Evolutionary conservation across 2,888 invertebrate genomes (phyloP).

Genomic region (Neoaliturus tenellus): DNA sequence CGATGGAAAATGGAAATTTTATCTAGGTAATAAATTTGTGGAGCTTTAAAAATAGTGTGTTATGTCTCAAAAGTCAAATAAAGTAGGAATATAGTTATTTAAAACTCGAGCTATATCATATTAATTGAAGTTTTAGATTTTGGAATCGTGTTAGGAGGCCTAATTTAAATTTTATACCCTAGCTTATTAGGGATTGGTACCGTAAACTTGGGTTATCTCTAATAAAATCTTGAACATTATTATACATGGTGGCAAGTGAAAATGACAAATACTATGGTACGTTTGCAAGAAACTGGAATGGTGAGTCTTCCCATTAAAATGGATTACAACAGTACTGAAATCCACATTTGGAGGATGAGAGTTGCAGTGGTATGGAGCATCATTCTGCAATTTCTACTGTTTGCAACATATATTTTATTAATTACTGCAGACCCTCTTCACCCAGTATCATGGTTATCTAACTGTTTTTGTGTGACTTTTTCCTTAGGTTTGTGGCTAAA

Average conservation of each 20-base stretch:
- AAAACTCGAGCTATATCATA: too few species aligned
- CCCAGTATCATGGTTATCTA: constrained; percentile 80
- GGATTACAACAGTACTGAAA: constrained; percentile 70
- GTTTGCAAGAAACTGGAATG: neutral
- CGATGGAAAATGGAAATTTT: too few species aligned
- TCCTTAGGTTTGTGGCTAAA: constrained; percentile 81
- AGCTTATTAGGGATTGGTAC: too few species aligned
- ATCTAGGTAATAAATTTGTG: too few species aligned
- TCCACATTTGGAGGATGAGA: constrained; percentile 76
- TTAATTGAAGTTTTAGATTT: too few species aligned
- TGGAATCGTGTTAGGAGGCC: too few species aligned
- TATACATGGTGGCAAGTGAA: neutral
- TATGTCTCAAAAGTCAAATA: too few species aligned
- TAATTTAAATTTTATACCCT: too few species aligned
- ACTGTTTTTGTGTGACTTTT: constrained; percentile 77
- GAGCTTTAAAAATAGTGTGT: too few species aligned
- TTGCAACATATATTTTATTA: constrained; percentile 70
- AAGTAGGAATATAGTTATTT: too few species aligned
- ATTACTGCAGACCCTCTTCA: constrained; percentile 80
- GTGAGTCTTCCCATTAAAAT: neutral
- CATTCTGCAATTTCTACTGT: constrained; percentile 70
- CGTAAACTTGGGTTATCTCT: too few species aligned
- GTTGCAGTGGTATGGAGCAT: constrained; percentile 79
- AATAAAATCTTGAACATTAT: neutral
- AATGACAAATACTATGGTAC: neutral